Conservation (phyloP, 2,797 vertebrate species). For the Takifugu ocellatus region DNA sequence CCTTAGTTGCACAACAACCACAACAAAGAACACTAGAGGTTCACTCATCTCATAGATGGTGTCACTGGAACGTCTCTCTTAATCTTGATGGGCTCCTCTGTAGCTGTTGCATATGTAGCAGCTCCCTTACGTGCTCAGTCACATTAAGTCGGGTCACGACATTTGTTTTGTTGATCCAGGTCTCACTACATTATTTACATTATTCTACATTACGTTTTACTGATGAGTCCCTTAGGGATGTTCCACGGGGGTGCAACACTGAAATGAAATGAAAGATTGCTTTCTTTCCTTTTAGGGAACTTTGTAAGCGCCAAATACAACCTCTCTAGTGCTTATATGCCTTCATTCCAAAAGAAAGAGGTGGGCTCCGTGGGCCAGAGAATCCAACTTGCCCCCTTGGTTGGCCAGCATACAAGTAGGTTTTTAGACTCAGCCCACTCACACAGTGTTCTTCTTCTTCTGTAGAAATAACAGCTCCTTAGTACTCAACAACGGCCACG, state of each 20-base stretch:
- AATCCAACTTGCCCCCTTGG: constrained; percentile 86
- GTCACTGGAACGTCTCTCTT: constrained; percentile 26
- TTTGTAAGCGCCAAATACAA: constrained; percentile 79
- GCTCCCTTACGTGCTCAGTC: constrained; percentile 5
- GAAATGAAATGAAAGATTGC: not conserved
- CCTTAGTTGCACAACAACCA: constrained; percentile 42
- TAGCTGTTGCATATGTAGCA: constrained; percentile 32
- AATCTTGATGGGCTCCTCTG: constrained; percentile 14
- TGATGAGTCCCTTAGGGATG: not conserved
- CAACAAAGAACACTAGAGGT: constrained; percentile 50
- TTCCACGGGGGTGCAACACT: not conserved
- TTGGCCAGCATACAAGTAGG: constrained; percentile 80
- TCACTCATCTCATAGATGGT: constrained; percentile 61
- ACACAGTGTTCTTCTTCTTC: not conserved
- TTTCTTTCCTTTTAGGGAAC: constrained; percentile 61
- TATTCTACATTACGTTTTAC: not conserved
- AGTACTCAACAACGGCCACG: no score
- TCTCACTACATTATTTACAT: not conserved
- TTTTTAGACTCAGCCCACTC: not conserved
- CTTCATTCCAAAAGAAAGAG: constrained; percentile 94
- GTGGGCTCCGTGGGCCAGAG: constrained; percentile 90
- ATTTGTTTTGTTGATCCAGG: not conserved
- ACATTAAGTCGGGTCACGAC: not conserved
- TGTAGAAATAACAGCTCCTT: not conserved
- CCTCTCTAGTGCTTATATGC: constrained; percentile 74